Conservation (phyloP, 2,888 invertebrate genomes). For the Agonum fuliginosum region DNA sequence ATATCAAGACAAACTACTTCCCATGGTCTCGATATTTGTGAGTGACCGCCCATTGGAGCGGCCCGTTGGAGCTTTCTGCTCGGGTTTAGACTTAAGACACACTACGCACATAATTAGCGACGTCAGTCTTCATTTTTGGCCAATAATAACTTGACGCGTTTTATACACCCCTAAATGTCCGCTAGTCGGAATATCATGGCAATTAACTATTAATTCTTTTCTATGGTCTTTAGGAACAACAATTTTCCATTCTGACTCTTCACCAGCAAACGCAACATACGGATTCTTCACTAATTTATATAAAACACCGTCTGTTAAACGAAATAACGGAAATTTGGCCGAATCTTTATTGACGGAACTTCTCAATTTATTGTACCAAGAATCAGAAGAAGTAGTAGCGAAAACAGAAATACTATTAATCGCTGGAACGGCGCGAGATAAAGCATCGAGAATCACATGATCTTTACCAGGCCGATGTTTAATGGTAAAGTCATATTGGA, state of each 20-base stretch:
- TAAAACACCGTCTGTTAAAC: not conserved
- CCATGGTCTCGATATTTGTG: too few species aligned
- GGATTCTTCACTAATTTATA: not conserved
- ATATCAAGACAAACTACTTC: too few species aligned
- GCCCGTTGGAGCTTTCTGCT: too few species aligned
- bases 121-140: too few species aligned
- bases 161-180: too few species aligned
- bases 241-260: conserved; percentile 56
- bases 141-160: too few species aligned
- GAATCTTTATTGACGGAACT: not conserved
- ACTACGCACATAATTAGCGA: too few species aligned
- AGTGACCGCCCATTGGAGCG: too few species aligned
- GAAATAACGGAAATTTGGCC: not conserved
- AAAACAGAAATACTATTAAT: not conserved
- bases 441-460: not conserved
- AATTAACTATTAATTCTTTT: conserved; percentile 53
- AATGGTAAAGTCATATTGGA: too few species aligned
- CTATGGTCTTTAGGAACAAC: conserved; percentile 60
- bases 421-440: not conserved
- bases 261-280: not conserved
- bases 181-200: too few species aligned
- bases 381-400: too few species aligned
- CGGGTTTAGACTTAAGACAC: too few species aligned
- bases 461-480: not conserved
- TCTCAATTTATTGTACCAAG: not conserved